phyloP scores from a whole-genome alignment of 2,888 invertebrate species.

The Eueremaeus valkanovi region DNA sequence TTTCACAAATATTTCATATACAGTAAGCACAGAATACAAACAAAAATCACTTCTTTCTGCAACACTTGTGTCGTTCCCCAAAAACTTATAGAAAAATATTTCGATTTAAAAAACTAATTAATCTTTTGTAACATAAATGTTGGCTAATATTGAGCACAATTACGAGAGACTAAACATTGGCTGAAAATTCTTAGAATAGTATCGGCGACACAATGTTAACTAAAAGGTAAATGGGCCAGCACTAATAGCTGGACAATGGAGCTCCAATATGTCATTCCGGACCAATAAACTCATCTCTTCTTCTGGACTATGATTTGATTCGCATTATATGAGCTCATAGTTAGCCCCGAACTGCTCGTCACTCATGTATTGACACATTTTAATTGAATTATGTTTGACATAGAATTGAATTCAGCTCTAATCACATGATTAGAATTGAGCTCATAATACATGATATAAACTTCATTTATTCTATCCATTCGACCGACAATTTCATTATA shows the following conservation, averaged over 20 bases:
- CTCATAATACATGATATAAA: neutral
- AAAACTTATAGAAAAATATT: too few relatives aligned
- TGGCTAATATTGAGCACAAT: too few relatives aligned
- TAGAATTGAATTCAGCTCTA: neutral
- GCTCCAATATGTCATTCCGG: neutral
- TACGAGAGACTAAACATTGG: neutral
- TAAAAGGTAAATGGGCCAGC: constrained; percentile 9
- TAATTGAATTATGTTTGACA: neutral
- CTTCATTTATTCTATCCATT: neutral
- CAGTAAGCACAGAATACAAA: too few relatives aligned
- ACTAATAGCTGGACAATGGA: constrained; percentile 10
- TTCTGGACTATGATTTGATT: neutral
- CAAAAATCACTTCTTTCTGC: too few relatives aligned
- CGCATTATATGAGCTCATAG: neutral
- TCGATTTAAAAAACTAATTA: constrained; percentile 14
- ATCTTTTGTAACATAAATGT: neutral
- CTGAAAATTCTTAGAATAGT: neutral
- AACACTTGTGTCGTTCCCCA: too few relatives aligned
- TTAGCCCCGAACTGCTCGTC: neutral
- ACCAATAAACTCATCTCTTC: neutral
- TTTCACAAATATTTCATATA: neutral
- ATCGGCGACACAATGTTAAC: neutral
- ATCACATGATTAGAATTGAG: neutral
- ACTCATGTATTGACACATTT: neutral
- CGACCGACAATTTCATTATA: neutral